phyloP scores from a whole-genome alignment of 35 echinoderm and acorn worm species.

The Lytechinus variegatus region DNA sequence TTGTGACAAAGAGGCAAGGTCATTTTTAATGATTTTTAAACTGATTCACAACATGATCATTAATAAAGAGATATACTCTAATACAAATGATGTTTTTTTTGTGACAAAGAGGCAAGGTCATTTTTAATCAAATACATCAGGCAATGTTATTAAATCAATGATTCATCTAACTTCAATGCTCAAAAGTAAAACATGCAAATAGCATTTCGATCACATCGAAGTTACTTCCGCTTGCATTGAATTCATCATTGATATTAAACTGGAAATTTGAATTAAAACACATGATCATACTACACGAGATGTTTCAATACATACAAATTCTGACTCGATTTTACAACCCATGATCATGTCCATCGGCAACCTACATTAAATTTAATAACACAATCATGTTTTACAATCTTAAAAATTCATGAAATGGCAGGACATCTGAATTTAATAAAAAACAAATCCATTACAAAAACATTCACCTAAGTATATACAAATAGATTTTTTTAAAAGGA shows the following conservation, averaged over 20 bases:
- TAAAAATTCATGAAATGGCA: background rate
- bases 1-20: too few relatives aligned
- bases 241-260: background rate
- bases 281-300: background rate
- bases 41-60: too few relatives aligned
- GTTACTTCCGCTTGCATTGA: background rate
- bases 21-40: too few relatives aligned
- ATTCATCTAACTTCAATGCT: background rate
- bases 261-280: background rate
- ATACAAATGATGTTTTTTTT: too few relatives aligned
- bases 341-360: background rate
- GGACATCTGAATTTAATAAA: background rate
- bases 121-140: too few relatives aligned
- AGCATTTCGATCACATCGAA: background rate
- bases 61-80: background rate
- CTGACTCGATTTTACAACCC: background rate
- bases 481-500: background rate
- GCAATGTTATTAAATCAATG: background rate
- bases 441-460: background rate
- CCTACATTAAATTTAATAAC: background rate
- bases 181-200: background rate
- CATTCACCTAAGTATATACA: conserved; percentile 14
- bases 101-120: background rate
- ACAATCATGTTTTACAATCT: background rate
- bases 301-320: background rate